Base-by-base conservation (phyloP, 2,113 vertebrate species). In the Ammodramus savannarum region DNA sequence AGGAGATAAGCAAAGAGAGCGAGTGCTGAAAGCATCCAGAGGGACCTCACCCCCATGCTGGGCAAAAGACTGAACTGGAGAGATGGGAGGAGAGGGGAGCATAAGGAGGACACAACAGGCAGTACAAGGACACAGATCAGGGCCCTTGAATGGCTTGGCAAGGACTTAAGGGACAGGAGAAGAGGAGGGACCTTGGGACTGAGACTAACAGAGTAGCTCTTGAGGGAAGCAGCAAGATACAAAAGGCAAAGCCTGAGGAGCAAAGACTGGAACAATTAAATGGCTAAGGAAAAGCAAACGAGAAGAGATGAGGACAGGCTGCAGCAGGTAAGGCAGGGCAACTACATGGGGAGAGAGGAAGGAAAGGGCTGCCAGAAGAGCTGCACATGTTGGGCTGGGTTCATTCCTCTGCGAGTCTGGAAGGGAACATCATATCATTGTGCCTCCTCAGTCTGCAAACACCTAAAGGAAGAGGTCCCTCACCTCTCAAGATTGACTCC, bases 331-430 rank as follows among this genome's bases (percentile, higher is more conserved):
- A 38, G 16, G 31, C 38, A 90, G 26, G 32, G 61, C 62, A 84
- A 43, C 16, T 34, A 52, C 52, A 8, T 21, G 23, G 10, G 16
- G 20, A 65, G 5, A 62, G 13, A 75, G 13, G 27, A 61, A 68
- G 17, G 14, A 72, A 85, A 13, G 32, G 13, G 19, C 39, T 67
- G 17, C 27, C 44, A 81, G 57, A 84, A 87, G 23, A 9, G 55
- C 49, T 68, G 44, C 19, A 34, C 26, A 6, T 23, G 16, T 6
- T 1, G 0, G 16, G 44, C 27, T 0, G 0, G 2, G 16, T 21
- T 87, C 29, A 51, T 66, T 74, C 38, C 14, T 61, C 21, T 73
- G 22, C 0, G 0, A 55, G n/a, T 48, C 74, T 72, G 36, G 29
- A 87, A 68, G 11, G 39, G 71, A 90, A 58, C 16, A 19, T 18